These are phyloP conservation scores for Pteropus alecto DNA, from an alignment of 2,113 vertebrate genomes.

Conservation along the genomic window DNA sequence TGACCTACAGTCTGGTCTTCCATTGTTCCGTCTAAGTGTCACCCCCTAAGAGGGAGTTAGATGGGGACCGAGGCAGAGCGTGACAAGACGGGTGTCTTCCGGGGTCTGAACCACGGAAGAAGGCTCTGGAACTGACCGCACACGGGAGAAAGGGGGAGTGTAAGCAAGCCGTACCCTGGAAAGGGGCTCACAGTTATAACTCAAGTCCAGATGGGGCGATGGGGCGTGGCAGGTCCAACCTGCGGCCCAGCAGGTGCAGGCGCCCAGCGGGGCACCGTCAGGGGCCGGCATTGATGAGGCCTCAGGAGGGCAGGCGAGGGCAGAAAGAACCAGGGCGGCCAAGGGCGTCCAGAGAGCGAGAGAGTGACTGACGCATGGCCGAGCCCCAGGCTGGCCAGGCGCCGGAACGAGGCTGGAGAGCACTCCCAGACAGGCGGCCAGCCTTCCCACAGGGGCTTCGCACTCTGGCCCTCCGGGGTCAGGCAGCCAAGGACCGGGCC, in stretches of 20 bases:
- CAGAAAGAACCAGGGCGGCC: neutral
- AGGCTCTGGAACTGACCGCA: neutral
- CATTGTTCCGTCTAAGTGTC: neutral
- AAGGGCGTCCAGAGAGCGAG: neutral
- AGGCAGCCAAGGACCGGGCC: neutral
- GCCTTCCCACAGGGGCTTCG: neutral
- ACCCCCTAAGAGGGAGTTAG: neutral
- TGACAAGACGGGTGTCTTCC: neutral
- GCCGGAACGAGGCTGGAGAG: too few species aligned
- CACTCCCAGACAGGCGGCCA: accelerated
- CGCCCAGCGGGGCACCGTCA: neutral
- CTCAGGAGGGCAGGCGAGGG: too few species aligned
- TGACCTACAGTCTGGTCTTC: neutral
- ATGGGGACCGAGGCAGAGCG: neutral
- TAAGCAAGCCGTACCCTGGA: neutral
- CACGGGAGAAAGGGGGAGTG: neutral
- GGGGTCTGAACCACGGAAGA: neutral
- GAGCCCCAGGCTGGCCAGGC: neutral
- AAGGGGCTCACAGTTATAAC: neutral
- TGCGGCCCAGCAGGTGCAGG: neutral
- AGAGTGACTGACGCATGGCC: accelerated
- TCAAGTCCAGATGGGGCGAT: neutral
- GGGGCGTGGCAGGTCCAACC: neutral
- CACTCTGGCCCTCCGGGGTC: neutral
- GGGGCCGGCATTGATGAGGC: neutral